phyloP scores from a whole-genome alignment of 2,113 vertebrate genomes.

The Psilopsiagon aurifrons region DNA sequence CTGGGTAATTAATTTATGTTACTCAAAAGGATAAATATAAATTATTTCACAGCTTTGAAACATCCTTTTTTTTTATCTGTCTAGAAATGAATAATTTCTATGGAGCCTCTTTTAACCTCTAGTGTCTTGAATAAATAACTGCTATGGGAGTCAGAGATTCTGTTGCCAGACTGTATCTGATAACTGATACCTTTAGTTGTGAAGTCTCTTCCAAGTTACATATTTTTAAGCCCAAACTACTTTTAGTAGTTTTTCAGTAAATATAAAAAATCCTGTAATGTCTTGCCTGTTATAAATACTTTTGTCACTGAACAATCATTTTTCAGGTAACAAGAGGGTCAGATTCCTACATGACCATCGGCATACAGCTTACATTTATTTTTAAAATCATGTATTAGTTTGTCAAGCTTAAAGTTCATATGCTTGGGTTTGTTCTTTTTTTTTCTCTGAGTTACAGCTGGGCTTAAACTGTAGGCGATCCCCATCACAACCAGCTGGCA shows the following conservation, averaged over 20 bases:
- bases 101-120: background rate
- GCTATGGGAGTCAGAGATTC: background rate
- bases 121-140: background rate
- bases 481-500: too few relatives aligned
- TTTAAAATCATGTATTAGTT: background rate
- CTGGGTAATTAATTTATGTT: background rate
- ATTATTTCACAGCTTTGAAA: background rate
- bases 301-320: background rate
- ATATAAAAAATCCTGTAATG: background rate
- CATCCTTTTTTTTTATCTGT: background rate
- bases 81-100: background rate
- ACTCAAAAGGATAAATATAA: background rate
- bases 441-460: too few relatives aligned
- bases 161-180: background rate
- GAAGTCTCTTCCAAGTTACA: background rate
- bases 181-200: background rate
- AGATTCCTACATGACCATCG: background rate
- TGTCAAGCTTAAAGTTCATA: background rate
- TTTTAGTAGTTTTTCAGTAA: background rate
- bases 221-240: background rate
- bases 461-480: too few relatives aligned
- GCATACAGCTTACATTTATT: background rate
- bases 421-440: too few relatives aligned
- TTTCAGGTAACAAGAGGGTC: background rate
- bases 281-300: background rate